Base-by-base conservation (phyloP, 2,113 vertebrate genomes). In the Entomyzon cyanotis region DNA sequence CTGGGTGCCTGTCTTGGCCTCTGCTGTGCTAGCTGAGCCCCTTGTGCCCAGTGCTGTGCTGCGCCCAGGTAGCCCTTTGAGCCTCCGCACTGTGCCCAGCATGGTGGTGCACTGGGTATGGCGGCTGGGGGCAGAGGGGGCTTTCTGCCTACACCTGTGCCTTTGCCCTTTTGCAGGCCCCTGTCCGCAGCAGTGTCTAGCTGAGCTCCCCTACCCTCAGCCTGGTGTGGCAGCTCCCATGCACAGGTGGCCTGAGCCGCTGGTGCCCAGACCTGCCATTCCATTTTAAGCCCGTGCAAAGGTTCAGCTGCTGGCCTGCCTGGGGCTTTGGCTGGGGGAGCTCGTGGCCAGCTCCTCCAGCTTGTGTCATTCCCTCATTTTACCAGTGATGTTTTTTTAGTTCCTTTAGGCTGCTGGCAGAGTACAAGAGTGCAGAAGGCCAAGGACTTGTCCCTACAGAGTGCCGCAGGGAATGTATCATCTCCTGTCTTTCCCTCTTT, bases 381-480 rank as follows among this genome's bases (percentile, higher is more conserved):
- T 3, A n/a, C 63, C 70, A 41, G 63, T 7, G 82, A 49, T 65
- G 17, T 41, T 83, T 76, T 73, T n/a, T 9, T 13, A 46, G 84
- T 18, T 69, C 33, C 84, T 78, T 64, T 47, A 47, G 90, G 90
- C 84, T 91, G 78, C 79, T 79, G 92, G 85, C 79, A 42, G 21
- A 69, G 35, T 2, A 41, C 46, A 46, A 49, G 85, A 6, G 10
- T 46, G 80, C 76, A 74, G 79, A 50, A 70, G 71, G 83, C 55
- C 1, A 2, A 55, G 90, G 60, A 25, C 33, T 37, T 46, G 19
- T 92, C 83, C 86, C 79, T 16, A 0, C 0, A 10, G 87, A 75
- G 65, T 1, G 0, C n/a, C 1, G 1, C 7, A 42, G 85, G 90
- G 65, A 73, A 9, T 0, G 22, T 14, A 9, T 44, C 3, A 0